Conservation (phyloP, 2,797 vertebrate genomes). For the Dallia pectoralis region DNA sequence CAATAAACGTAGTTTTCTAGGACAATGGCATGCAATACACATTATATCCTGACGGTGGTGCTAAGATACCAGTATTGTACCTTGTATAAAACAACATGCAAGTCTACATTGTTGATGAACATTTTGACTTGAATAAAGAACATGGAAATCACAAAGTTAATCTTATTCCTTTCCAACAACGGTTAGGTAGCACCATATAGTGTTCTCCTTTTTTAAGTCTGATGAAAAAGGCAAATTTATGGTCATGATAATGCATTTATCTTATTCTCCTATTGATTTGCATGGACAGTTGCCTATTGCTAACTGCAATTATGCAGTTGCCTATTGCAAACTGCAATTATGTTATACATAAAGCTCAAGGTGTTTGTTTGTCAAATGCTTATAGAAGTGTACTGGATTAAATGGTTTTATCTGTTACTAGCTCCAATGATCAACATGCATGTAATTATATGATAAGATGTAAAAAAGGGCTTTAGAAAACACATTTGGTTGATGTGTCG, state of each 20-base stretch:
- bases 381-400: not conserved
- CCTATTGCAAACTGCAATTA: not conserved
- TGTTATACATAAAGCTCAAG: not conserved
- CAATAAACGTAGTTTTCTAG: not conserved
- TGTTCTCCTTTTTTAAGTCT: not conserved
- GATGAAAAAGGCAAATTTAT: not conserved
- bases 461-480: no score
- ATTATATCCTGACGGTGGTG: slow-evolving; percentile 9
- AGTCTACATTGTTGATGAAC: no score
- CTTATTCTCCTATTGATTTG: no score
- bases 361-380: not conserved
- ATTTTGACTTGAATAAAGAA: not conserved
- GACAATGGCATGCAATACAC: not conserved
- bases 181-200: not conserved
- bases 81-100: not conserved
- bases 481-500: no score
- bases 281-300: no score
- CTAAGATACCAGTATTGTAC: not conserved
- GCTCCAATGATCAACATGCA: not conserved
- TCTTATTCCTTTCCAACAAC: not conserved
- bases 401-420: not conserved
- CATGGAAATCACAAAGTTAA: not conserved
- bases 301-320: no score
- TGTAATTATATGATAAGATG: no score
- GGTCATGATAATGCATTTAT: not conserved